phyloP scores from a whole-genome alignment of 2,797 vertebrate genomes.

The Micromesistius poutassou region DNA sequence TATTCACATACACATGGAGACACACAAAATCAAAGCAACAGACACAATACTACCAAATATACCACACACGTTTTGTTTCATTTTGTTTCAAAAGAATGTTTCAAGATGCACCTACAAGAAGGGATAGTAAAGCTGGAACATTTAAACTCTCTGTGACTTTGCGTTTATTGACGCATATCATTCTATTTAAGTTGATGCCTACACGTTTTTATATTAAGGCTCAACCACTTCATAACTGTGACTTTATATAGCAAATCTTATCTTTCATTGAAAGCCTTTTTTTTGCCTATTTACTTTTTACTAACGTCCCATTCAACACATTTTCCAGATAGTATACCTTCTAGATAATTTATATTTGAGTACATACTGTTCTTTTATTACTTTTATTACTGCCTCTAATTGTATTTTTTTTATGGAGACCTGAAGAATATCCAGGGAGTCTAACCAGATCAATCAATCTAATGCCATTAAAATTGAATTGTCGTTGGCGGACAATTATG shows the following conservation, averaged over 20 bases:
- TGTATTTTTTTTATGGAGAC: background rate
- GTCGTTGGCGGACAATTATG: background rate
- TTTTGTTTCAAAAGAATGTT: too few relatives aligned
- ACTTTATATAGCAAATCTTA: background rate
- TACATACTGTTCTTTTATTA: background rate
- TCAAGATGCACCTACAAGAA: background rate
- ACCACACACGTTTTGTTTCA: background rate
- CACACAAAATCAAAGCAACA: conserved; percentile 8
- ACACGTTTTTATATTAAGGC: background rate
- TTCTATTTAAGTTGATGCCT: background rate
- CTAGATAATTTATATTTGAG: too few relatives aligned
- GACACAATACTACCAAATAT: background rate
- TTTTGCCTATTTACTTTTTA: background rate
- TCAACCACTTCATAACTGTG: background rate
- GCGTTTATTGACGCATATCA: background rate
- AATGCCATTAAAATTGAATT: background rate
- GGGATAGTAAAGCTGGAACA: background rate
- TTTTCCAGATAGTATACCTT: background rate
- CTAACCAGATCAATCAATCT: background rate
- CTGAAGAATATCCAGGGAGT: background rate
- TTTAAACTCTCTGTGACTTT: background rate
- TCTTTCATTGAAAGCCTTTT: background rate
- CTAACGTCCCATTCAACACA: background rate
- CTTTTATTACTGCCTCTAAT: background rate
- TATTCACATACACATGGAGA: background rate